Evolutionary conservation across 2,888 invertebrate genomes (phyloP), one percentile per base, ranked within the genome.

Genomic region (Lutraria lutraria): DNA sequence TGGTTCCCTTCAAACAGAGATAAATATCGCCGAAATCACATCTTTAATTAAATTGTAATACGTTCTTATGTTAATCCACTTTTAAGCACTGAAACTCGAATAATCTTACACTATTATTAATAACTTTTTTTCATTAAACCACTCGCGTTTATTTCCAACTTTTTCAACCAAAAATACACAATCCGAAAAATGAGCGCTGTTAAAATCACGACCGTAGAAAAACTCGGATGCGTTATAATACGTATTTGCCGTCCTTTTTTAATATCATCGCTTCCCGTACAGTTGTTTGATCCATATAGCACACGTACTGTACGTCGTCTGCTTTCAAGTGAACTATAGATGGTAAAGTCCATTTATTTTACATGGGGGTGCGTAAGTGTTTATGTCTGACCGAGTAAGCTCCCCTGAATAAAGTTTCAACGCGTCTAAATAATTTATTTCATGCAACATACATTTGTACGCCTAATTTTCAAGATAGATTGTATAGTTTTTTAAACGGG

Each of bases 161-260:
- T 21, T n/a, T 76, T 76, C 8, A 25, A 76, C 76, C 31, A 76
- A 76, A 63, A 63, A 63, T n/a, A 76, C 19, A 13, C 6, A 29
- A 76, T 31, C 31, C 76, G 31, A 31, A 76, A 76, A 76, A 19
- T 76, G 34, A 19, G 16, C 19, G 34, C 13, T 34, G 76, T 31
- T 31, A 76, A 34, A 76, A 76, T 34, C 34, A 31, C 16, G 16
- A 16, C 76, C 76, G 34, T 25, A 31, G 31, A 76, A 76, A 68
- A 76, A 76, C 34, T 76, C 19, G 3, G 31, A 76, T 76, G 25
- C 76, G 31, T 76, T 76, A 31, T 43, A 4, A 4, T 76, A 34
- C 16, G 19, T 31, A 76, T 31, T 76, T 76, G 31, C 76, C 76
- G 76, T 76, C 76, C n/a, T 76, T 76, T 76, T 76, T 76, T 31